phyloP scores from a whole-genome alignment of 2,888 invertebrate genomes.

The Corbicula japonica region DNA sequence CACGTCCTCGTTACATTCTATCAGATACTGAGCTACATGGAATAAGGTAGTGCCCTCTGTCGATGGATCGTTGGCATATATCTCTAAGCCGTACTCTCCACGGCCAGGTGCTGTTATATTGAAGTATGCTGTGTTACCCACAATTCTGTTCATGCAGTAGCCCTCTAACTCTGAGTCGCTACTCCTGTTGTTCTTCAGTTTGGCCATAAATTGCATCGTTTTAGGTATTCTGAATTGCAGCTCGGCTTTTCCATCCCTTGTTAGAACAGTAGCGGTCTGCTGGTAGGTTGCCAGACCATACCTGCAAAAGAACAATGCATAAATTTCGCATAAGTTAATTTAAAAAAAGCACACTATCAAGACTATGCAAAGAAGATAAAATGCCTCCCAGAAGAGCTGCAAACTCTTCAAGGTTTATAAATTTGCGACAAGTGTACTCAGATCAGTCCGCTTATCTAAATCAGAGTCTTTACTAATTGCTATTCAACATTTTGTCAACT shows the following conservation, averaged over 20 bases:
- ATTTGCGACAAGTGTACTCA: no score
- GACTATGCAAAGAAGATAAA: no score
- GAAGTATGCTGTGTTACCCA: constrained; percentile 85
- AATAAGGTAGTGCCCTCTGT: constrained; percentile 85
- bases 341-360: no score
- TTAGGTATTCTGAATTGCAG: constrained; percentile 83
- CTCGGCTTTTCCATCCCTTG: constrained; percentile 85
- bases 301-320: no score
- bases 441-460: no score
- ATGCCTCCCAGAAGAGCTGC: no score
- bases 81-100: constrained; percentile 86
- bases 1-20: constrained; percentile 84
- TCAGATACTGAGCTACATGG: constrained; percentile 85
- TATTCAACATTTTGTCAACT: no score
- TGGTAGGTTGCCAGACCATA: constrained; percentile 84
- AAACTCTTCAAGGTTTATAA: no score
- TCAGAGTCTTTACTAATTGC: no score
- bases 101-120: constrained; percentile 83
- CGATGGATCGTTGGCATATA: constrained; percentile 86
- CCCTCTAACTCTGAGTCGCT: constrained; percentile 84
- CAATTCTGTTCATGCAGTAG: constrained; percentile 84
- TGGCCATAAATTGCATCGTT: constrained; percentile 86
- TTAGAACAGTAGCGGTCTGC: constrained; percentile 84
- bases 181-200: constrained; percentile 83
- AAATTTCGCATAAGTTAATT: no score